Base-by-base conservation (phyloP, 2,797 vertebrate genomes). In the Carcharodon carcharias region DNA sequence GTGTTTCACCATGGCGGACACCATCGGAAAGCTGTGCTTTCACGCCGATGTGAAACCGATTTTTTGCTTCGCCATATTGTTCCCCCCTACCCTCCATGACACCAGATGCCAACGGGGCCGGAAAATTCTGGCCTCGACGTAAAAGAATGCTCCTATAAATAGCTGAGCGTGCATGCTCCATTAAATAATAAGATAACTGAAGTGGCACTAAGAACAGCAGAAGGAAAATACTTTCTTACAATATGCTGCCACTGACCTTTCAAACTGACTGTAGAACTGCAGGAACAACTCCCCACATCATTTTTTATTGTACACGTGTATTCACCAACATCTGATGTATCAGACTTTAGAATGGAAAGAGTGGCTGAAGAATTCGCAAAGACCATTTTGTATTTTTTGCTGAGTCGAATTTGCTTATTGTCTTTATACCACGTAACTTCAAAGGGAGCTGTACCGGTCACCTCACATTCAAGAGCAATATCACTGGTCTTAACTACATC, bases 381-480 rank as follows among this genome's bases (percentile, higher is more conserved):
- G 67, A 98, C 97, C 96, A 99, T 96, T 96, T 98, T 99, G 97
- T 99, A 98, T 96, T 99, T 99, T 97, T 98, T 98, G 97, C 99
- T 99, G 97, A 97, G 98, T 96, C 98, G 97, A 97, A 99, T 98
- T 96, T 98, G 97, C 97, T 98, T 99, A 98, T 98, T 99, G 97
- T 99, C 99, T 97, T 99, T 99, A 97, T 98, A 98, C 99, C 99
- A 99, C 97, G 97, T 98, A 97, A 99, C 98, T 97, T 99, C 99
- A 98, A 99, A 99, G 0, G 99, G 99, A 97, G 98, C 98, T 9
- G 99, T 99, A 97, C 99, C 99, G 96, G 98, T 97, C 96, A 99
- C 97, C 97, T 99, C 99, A 97, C 99, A 99, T 96, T 99, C 98
- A 97, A 99, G 98, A 61, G 98, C 94, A 87, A 98, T 97, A 94